Conservation (phyloP, 2,113 vertebrate genomes). For the Podilymbus podiceps region DNA sequence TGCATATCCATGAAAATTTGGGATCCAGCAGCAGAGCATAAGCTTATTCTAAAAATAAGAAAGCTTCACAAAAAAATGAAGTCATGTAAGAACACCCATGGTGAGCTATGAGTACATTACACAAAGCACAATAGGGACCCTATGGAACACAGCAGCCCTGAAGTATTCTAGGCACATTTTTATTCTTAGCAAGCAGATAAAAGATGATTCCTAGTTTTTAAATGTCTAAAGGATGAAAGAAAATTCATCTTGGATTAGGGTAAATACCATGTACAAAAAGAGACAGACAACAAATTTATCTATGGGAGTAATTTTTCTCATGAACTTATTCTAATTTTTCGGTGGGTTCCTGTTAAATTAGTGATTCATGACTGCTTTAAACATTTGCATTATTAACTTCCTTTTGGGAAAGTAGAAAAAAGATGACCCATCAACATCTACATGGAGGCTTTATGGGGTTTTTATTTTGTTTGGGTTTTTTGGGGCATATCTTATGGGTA, state of each 20-base stretch:
- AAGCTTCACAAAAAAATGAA: constrained; percentile 3
- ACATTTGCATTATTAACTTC: not conserved
- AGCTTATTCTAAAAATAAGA: constrained; percentile 42
- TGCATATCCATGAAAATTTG: not conserved
- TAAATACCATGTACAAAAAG: not conserved
- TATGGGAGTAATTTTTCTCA: not conserved
- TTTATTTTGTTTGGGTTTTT: not conserved
- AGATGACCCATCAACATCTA: not conserved
- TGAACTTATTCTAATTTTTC: not conserved
- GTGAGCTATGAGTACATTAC: not conserved
- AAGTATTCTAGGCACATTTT: constrained; percentile 8
- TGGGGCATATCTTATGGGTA: not conserved
- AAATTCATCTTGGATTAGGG: constrained; percentile 7
- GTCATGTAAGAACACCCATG: not conserved
- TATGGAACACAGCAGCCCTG: not conserved
- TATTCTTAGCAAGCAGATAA: constrained; percentile 14
- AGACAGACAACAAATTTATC: not conserved
- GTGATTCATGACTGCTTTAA: constrained; percentile 23
- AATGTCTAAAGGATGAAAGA: not conserved
- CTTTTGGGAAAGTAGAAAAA: not conserved
- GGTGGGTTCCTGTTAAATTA: not conserved
- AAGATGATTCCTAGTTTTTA: not conserved
- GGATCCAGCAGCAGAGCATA: not conserved
- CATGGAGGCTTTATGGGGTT: not conserved
- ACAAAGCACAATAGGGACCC: not conserved